Evolutionary conservation across 1,140 invertebrate genomes (phyloP).

Genomic region (Piezodorus guildinii): DNA sequence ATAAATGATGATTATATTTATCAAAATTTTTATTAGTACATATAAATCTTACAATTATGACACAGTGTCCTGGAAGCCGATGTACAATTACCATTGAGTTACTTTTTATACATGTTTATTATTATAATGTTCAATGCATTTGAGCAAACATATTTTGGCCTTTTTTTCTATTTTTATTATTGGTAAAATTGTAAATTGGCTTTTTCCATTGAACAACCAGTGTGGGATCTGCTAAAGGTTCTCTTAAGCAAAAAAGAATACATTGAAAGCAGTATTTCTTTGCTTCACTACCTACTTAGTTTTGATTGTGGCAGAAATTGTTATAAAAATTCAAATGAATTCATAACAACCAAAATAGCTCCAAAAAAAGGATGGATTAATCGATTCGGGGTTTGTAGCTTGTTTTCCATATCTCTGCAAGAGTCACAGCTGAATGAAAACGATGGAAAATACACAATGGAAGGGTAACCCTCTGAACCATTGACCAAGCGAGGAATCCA

Average conservation of each 20-base stretch:
- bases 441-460: conserved; percentile 94
- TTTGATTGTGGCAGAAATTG: conserved; percentile 15
- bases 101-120: too few species aligned
- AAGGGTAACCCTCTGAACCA: conserved; percentile 83
- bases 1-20: too few species aligned
- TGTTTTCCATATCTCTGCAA: conserved; percentile 97
- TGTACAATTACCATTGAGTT: too few species aligned
- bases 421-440: conserved; percentile 92
- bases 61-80: too few species aligned
- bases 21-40: too few species aligned
- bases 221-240: conserved; percentile 3
- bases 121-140: too few species aligned
- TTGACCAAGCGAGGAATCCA: conserved; percentile 84
- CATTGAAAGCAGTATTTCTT: conserved; percentile 7
- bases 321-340: conserved; percentile 3
- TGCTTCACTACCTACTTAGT: conserved; percentile 6
- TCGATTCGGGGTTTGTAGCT: conserved; percentile 85
- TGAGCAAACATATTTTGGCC: too few species aligned
- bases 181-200: conserved; percentile 11
- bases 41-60: too few species aligned
- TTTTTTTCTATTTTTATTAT: too few species aligned
- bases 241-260: conserved; percentile 4
- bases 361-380: conserved; percentile 21
- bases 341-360: background rate
- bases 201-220: background rate